Base-by-base conservation (phyloP, 2,113 vertebrate genomes). In the Mobula hypostoma region DNA sequence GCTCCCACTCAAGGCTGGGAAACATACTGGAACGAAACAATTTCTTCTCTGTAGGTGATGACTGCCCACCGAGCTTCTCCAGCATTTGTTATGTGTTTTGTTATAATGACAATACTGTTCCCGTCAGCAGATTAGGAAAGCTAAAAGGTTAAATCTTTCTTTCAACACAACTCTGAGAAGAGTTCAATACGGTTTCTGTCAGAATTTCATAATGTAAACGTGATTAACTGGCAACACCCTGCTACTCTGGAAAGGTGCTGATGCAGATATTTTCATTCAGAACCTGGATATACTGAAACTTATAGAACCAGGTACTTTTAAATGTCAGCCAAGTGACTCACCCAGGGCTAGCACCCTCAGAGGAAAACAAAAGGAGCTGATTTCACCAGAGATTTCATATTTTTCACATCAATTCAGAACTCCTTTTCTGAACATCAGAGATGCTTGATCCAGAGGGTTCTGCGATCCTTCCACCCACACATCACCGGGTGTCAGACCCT, bases 261-360 rank as follows among this genome's bases (percentile, higher is more conserved):
- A 32, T 66, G 15, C 14, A 88, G 63, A 0, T n/a, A 15, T 66
- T 66, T 66, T 90, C 61, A 68, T 68, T 90, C 15, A 68, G 3
- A 36, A 19, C 5, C 6, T 14, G 29, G 29, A 68, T 63, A 63
- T 14, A 0, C 32, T 32, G 6, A 63, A 66, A 1, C 15, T 90
- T 90, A 32, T 2, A 32, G 0, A 66, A 2, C 29, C 7, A 6
- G 1, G 14, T 14, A 27, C 21, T 88, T 66, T 29, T 90, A 32
- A 90, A 90, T 90, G 61, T 90, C 85, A 90, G 29, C 61, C 85
- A 90, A 90, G 15, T 90, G 85, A 90, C 14, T 90, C 85, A 88
- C 27, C 29, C 9, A 85, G 7, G 1, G 21, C 82, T 58, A 3
- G 2, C 7, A n/a, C 19, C 1, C 58, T 56, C 27, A 14, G 7